Evolutionary conservation across 30 jellyfish, hydroid and myxozoan species (phyloP).

Genomic region (Catostylus mosaicus): DNA sequence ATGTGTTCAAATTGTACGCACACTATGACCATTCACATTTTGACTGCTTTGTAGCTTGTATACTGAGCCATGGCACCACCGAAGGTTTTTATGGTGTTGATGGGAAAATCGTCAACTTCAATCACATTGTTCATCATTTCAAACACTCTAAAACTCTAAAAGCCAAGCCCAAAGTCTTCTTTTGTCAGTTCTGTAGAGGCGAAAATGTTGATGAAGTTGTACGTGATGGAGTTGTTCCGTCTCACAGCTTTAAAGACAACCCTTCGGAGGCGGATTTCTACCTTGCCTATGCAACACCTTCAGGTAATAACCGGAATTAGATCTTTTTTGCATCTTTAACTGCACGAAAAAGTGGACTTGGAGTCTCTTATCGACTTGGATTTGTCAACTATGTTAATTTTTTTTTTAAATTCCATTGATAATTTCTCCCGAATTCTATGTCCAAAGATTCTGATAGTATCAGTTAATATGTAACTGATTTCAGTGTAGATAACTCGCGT

Average conservation of each 20-base stretch:
- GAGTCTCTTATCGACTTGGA: no score
- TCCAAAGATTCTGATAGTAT: no score
- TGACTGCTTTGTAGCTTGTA: constrained; percentile 36
- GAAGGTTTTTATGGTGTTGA: constrained; percentile 37
- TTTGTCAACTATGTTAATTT: no score
- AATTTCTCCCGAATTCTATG: no score
- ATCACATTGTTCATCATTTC: constrained; percentile 18
- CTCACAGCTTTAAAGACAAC: background rate
- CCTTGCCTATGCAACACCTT: constrained; percentile 23
- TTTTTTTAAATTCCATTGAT: no score
- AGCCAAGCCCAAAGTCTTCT: constrained; percentile 58
- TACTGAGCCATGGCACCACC: constrained; percentile 40
- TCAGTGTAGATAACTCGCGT: no score
- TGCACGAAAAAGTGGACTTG: no score
- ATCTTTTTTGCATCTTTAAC: no score
- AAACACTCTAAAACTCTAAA: constrained; percentile 8
- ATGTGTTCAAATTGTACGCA: constrained; percentile 1
- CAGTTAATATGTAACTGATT: no score
- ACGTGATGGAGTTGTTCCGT: background rate
- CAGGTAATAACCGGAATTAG: constrained; percentile 25
- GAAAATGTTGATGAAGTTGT: constrained; percentile 26
- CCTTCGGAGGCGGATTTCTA: constrained; percentile 43
- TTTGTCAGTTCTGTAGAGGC: constrained; percentile 44
- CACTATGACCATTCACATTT: constrained; percentile 21
- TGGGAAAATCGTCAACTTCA: constrained; percentile 7